Evolutionary conservation across 1,140 invertebrate genomes (phyloP).

Genomic region (Papilio machaon): DNA sequence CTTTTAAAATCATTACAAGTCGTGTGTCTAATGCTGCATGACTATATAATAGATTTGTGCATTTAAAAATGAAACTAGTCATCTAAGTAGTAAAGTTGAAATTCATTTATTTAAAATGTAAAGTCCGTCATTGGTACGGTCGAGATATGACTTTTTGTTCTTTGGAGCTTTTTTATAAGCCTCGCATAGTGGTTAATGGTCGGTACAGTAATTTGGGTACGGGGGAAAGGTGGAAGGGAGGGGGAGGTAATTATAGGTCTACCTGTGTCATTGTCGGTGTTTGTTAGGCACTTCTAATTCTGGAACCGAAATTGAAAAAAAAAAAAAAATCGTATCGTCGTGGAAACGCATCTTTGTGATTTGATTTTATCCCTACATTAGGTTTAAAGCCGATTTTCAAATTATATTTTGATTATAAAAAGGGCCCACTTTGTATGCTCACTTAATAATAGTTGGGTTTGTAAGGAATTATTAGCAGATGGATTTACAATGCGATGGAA

Average conservation of each 20-base stretch:
- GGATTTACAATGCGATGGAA: background rate
- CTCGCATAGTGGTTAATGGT: constrained; percentile 63
- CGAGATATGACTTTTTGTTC: constrained; percentile 52
- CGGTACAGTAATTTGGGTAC: constrained; percentile 60
- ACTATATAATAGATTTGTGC: constrained; percentile 33
- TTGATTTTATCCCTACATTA: constrained; percentile 38
- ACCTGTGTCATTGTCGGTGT: constrained; percentile 66
- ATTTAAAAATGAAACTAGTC: constrained; percentile 41
- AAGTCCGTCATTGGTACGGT: constrained; percentile 50
- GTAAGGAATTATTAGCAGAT: constrained; percentile 9
- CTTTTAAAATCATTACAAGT: constrained; percentile 45
- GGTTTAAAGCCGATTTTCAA: constrained; percentile 30
- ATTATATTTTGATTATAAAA: constrained; percentile 33
- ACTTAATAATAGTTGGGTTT: constrained; percentile 17
- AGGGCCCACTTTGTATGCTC: constrained; percentile 29
- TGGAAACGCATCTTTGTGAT: constrained; percentile 44
- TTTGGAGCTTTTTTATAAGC: constrained; percentile 57
- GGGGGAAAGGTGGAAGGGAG: constrained; percentile 40
- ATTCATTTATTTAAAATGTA: constrained; percentile 42
- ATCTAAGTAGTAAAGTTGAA: constrained; percentile 43
- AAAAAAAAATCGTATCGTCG: constrained; percentile 41
- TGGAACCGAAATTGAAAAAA: constrained; percentile 55
- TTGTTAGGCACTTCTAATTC: constrained; percentile 55
- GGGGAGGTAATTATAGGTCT: constrained; percentile 63
- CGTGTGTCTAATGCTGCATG: constrained; percentile 39